These are phyloP conservation scores for Horisme vitalbata DNA, from an alignment of 2,888 invertebrate genomes.

Conservation along the genomic window DNA sequence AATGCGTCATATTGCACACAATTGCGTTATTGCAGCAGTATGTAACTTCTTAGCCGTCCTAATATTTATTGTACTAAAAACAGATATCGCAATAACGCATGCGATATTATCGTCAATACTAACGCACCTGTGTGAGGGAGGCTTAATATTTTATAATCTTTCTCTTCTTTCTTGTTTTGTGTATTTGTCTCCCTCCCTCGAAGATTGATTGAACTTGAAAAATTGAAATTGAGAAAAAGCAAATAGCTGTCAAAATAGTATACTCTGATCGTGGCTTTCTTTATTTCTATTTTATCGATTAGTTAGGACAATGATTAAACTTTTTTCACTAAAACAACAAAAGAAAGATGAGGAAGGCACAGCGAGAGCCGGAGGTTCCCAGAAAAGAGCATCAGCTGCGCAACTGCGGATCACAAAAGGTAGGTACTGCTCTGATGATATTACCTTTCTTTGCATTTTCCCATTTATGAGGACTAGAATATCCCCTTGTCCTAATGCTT, in stretches of 20 bases:
- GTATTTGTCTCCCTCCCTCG: too few relatives aligned
- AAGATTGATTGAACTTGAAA: constrained; percentile 42
- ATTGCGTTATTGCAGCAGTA: too few relatives aligned
- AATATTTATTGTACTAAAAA: too few relatives aligned
- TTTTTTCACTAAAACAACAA: constrained; percentile 99
- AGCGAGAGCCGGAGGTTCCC: constrained; percentile 84
- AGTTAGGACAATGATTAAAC: constrained; percentile 93
- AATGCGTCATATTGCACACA: too few relatives aligned
- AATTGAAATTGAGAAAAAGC: constrained; percentile 30
- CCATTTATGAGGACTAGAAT: background rate
- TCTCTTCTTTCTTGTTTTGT: background rate
- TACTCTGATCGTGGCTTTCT: constrained; percentile 58
- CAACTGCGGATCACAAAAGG: constrained; percentile 99
- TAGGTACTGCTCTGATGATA: constrained; percentile 54
- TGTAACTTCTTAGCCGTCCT: too few relatives aligned
- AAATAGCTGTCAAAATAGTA: constrained; percentile 74
- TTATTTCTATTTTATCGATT: constrained; percentile 70
- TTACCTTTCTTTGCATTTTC: constrained; percentile 7
- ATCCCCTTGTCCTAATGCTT: background rate
- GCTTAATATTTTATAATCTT: too few relatives aligned
- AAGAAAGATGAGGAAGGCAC: constrained; percentile 97
- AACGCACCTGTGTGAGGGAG: too few relatives aligned
- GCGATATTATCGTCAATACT: too few relatives aligned
- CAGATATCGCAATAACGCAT: too few relatives aligned
- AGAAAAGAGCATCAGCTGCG: constrained; percentile 97